A percentile compares a stretch with the other conserved stretches of the same genome.
Conservation (phyloP, 2,888 invertebrate species). For the Parelbella ahira region DNA sequence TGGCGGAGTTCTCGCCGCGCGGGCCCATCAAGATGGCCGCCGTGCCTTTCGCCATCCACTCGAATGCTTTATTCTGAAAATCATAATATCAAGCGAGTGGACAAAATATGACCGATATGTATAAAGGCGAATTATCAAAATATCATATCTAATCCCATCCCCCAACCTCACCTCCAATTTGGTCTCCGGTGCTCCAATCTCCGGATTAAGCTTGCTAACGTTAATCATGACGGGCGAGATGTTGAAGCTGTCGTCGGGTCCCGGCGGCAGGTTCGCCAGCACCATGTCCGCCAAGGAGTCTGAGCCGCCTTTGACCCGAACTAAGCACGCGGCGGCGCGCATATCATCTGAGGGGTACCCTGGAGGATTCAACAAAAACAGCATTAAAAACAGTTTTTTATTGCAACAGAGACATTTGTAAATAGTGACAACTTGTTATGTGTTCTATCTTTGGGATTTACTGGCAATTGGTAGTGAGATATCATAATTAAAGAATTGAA, state of each 20-base stretch:
- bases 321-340: conserved; percentile 50
- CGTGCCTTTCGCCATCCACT: conserved; percentile 64
- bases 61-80: conserved; percentile 58
- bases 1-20: conserved; percentile 61
- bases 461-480: too few species aligned
- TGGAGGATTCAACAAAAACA: too few species aligned
- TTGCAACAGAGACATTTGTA: too few species aligned
- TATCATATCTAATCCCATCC: too few species aligned
- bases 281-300: conserved; percentile 51
- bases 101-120: too few species aligned
- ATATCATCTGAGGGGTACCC: conserved; percentile 56
- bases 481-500: too few species aligned
- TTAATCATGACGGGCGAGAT: conserved; percentile 58
- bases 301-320: conserved; percentile 48
- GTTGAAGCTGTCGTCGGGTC: conserved; percentile 62
- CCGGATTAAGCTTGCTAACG: conserved; percentile 51
- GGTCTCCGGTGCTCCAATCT: conserved; percentile 61
- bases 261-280: conserved; percentile 55
- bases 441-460: too few species aligned
- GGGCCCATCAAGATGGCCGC: conserved; percentile 70
- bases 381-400: too few species aligned
- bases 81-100: too few species aligned
- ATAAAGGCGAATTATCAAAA: too few species aligned
- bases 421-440: too few species aligned
- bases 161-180: conserved; percentile 55